Conservation (phyloP, 2,888 invertebrate species). For the Linyphia triangularis region DNA sequence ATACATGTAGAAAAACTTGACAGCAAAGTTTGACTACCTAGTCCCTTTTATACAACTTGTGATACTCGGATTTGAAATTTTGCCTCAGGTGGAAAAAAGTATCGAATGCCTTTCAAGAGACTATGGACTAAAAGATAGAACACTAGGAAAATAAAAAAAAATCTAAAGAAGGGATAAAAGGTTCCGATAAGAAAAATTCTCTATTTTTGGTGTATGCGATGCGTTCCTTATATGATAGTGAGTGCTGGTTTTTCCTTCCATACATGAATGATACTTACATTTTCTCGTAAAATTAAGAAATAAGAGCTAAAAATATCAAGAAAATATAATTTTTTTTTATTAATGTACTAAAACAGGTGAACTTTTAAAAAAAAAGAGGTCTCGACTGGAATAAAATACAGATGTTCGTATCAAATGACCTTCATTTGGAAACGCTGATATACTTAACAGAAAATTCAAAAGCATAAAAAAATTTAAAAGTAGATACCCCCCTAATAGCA, state of each 20-base stretch:
- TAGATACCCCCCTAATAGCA: no score
- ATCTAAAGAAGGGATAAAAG: background rate
- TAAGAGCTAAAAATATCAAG: background rate
- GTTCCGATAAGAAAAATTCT: slow-evolving; percentile 11
- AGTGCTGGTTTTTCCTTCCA: background rate
- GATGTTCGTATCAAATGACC: no score
- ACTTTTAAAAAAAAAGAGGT: no score
- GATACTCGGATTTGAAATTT: slow-evolving; percentile 40
- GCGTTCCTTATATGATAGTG: slow-evolving; percentile 15
- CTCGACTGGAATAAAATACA: no score
- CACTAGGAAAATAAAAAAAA: slow-evolving; percentile 12
- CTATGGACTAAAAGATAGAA: slow-evolving; percentile 43
- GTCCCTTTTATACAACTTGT: background rate
- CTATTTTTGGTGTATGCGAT: slow-evolving; percentile 1
- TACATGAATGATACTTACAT: slow-evolving; percentile 43
- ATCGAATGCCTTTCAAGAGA: slow-evolving; percentile 23
- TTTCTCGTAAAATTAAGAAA: slow-evolving; percentile 63
- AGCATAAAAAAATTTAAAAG: no score
- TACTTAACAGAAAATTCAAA: no score
- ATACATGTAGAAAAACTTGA: background rate
- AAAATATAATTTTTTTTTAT: no score
- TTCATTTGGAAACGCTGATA: no score
- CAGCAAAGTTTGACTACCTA: background rate
- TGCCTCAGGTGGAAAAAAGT: slow-evolving; percentile 27
- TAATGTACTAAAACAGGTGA: no score